Percentiles rank a stretch among this genome's conserved stretches.
Evolutionary conservation across 2,888 invertebrate genomes (phyloP).

Genomic region (Cheilosia vulpina): DNA sequence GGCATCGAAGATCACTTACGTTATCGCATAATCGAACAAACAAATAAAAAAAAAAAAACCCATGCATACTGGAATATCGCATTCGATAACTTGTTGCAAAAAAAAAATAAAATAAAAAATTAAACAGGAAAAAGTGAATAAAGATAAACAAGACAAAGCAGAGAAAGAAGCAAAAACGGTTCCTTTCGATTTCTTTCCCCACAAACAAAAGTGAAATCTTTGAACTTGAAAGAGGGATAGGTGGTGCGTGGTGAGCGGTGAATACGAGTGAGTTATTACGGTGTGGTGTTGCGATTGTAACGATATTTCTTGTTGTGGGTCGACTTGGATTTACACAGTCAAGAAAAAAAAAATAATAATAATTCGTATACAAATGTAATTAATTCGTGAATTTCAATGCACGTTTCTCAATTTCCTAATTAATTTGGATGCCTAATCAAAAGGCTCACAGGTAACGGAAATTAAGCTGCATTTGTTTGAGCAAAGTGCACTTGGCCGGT

Average conservation of each 20-base stretch:
- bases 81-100: slow-evolving; percentile 68
- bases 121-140: slow-evolving; percentile 22
- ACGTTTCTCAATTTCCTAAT: slow-evolving; percentile 26
- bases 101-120: slow-evolving; percentile 5
- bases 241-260: slow-evolving; percentile 31
- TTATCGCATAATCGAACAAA: slow-evolving; percentile 31
- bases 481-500: slow-evolving; percentile 33
- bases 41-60: neutral
- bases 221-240: slow-evolving; percentile 67
- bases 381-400: slow-evolving; percentile 51
- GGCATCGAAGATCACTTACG: slow-evolving; percentile 40
- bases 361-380: slow-evolving; percentile 19
- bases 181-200: slow-evolving; percentile 71
- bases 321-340: neutral
- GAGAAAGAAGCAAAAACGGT: slow-evolving; percentile 49
- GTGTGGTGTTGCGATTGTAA: slow-evolving; percentile 34
- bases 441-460: neutral
- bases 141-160: slow-evolving; percentile 41
- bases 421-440: slow-evolving; percentile 5
- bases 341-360: neutral
- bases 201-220: slow-evolving; percentile 73
- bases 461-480: neutral
- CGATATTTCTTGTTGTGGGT: slow-evolving; percentile 32
- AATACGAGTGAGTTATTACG: slow-evolving; percentile 49
- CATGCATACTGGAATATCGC: slow-evolving; percentile 41